Conservation (phyloP, 2,797 vertebrate species). For the Gallinago solitaria region DNA sequence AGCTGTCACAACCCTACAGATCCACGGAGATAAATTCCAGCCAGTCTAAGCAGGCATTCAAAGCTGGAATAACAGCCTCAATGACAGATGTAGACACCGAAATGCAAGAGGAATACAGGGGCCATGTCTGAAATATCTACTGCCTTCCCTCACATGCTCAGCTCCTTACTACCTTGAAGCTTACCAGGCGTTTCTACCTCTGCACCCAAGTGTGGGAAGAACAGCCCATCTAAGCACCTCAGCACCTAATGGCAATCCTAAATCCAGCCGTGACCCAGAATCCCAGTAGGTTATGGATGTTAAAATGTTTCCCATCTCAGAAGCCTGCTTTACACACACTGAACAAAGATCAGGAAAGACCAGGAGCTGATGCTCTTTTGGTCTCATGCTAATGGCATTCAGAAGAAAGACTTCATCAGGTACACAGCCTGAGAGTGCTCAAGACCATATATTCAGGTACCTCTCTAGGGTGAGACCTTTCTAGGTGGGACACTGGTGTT, state of each 20-base stretch:
- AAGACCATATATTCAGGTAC: neutral
- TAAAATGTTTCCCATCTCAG: neutral
- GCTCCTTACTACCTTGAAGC: neutral
- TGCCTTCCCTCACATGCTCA: neutral
- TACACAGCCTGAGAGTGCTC: neutral
- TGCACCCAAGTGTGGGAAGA: neutral
- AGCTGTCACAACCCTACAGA: neutral
- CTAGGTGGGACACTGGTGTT: neutral
- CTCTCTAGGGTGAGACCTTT: neutral
- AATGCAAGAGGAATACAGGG: neutral
- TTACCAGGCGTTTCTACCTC: neutral
- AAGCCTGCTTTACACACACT: neutral
- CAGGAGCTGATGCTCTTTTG: neutral
- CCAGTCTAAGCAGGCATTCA: neutral
- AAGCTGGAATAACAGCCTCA: neutral
- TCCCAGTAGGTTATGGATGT: neutral
- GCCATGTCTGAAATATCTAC: neutral
- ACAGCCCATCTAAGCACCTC: neutral
- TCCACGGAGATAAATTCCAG: neutral
- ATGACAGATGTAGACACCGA: neutral
- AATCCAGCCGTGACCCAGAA: neutral
- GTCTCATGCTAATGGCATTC: neutral
- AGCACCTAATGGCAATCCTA: neutral
- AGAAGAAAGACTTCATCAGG: neutral
- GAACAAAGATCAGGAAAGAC: neutral